Evolutionary conservation across 2,113 vertebrate species (phyloP), one percentile per base, ranked within the genome.

Genomic region (Thunnus thynnus): DNA sequence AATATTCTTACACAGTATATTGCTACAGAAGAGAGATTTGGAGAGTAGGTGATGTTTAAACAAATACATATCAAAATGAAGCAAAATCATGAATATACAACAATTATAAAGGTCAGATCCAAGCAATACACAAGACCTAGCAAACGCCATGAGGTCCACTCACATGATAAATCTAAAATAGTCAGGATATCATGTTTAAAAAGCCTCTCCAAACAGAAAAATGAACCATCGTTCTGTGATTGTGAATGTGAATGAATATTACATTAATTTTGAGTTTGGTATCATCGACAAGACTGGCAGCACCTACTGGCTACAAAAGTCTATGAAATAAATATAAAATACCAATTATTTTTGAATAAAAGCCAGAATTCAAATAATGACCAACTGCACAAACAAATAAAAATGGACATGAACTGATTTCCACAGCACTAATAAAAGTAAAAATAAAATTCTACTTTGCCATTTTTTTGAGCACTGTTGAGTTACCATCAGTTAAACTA

Each of bases 21-120:
- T 93, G 91, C 92, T 92, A 89, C 85, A 70, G 71, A 77, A 72
- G 47, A 77, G 62, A 63, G 58, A 22, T 56, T 52, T 66, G 60
- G 61, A 86, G 30, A 73, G 41, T 71, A 60, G 36, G 44, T 73
- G 56, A 67, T 65, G 36, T 56, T 58, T 47, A 69, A 77, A 87
- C 16, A 14, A 60, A 60, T 65, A 50, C 46, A 36, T 14, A 50
- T 73, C 50, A 57, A 46, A 22, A 57, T 47, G 27, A 78, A 36
- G 25, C 25, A 63, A 62, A 65, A 22, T 7, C 30, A 60, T 32
- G 5, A 71, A 51, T 81, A 48, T 27, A 30, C 67, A 65, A 52
- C 11, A 7, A 52, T 61, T 13, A 25, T 56, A 30, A 73, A 71
- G 32, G n/a, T 61, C 54, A 47, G 22, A 72, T 63, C 16, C 46